Conservation (phyloP, 2,113 vertebrate genomes). For the Dasypus novemcinctus region DNA sequence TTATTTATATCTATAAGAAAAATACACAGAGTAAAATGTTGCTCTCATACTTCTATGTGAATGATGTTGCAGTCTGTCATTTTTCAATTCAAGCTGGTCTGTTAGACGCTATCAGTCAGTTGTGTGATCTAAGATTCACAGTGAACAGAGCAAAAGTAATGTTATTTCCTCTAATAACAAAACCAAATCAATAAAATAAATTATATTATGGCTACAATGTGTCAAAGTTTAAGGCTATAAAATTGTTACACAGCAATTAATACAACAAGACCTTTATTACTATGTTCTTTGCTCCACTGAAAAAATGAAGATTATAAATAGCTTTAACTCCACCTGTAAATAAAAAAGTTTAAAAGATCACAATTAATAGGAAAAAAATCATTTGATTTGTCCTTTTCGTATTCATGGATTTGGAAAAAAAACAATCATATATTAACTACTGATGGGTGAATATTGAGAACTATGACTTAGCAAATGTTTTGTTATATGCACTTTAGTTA, state of each 20-base stretch:
- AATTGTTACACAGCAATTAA: neutral
- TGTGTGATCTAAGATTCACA: neutral
- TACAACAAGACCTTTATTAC: neutral
- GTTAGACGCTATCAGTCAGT: neutral
- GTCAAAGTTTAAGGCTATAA: neutral
- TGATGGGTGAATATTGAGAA: slow-evolving; percentile 11
- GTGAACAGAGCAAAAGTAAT: neutral
- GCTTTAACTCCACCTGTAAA: neutral
- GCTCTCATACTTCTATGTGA: neutral
- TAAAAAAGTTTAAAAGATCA: neutral
- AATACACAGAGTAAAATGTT: neutral
- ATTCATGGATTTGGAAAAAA: neutral
- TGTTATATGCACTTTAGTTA: neutral
- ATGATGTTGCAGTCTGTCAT: neutral
- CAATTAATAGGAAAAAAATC: neutral
- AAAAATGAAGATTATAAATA: neutral
- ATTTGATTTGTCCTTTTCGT: slow-evolving; percentile 6
- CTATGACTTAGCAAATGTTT: neutral
- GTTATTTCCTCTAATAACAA: neutral
- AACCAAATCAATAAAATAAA: neutral
- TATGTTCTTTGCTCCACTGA: slow-evolving; percentile 45
- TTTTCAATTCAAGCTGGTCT: neutral
- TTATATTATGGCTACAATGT: slow-evolving; percentile 5
- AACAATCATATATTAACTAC: neutral
- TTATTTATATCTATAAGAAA: neutral